Evolutionary conservation across 2,888 invertebrate species (phyloP), one percentile per base, ranked within the genome.

Genomic region (Baronia brevicornis): DNA sequence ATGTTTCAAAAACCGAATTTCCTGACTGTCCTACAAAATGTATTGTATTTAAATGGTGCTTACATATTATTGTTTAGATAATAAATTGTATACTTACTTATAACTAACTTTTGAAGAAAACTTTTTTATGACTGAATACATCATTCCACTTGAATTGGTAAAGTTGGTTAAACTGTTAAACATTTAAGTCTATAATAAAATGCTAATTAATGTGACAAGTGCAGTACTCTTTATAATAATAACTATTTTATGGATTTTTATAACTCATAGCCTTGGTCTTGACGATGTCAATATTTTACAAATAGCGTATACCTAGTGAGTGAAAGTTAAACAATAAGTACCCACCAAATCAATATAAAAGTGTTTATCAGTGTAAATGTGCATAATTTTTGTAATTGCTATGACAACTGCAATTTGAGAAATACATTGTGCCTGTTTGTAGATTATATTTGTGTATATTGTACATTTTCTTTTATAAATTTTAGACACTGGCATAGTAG

Each of bases 1-100:
- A 57, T 49, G 51, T 44, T 52, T 54, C 51, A 48, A 42, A 67
- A 71, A 61, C 64, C 63, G 60, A 70, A 67, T 66, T 68, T 36
- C 13, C 6, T 30, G 27, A 30, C 10, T 19, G 30, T 30, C 27
- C 26, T 31, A 21, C 24, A 6, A n/a, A 10, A 33, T 22, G 22
- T 31, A 18, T 8, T 9, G 10, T 31, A 20, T 14, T 28, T 8
- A 26, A 6, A 18, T 36, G 22, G 36, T 36, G 30, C 36, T 36
- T 36, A 26, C 10, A 29, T 29, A 29, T 14, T 22, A 22, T 13
- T 21, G 30, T 30, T 15, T 22, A 22, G 27, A 17, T 21, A 23
- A 7, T 25, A 20, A 8, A 4, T 20, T 18, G 15, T 18, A 21
- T 7, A 11, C n/a, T n/a, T n/a, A n/a, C n/a, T n/a, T n/a, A n/a